phyloP scores from a whole-genome alignment of 23 tunicate genomes.

The Halocynthia roretzi region DNA sequence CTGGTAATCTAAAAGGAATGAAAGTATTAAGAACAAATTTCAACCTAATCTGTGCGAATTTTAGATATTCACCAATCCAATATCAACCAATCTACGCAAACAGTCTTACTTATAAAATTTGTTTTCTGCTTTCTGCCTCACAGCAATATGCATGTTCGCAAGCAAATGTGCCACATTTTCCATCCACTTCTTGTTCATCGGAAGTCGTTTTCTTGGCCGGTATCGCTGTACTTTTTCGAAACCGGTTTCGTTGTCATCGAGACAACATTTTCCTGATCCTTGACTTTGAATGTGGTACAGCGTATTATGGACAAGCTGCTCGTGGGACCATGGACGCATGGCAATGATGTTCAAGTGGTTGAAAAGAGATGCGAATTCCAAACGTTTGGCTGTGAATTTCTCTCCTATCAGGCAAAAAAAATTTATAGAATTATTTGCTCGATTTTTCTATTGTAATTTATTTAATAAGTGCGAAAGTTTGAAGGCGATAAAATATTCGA shows the following conservation, averaged over 20 bases:
- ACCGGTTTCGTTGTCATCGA: constrained; percentile 24
- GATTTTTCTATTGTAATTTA: neutral
- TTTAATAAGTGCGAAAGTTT: too few relatives aligned
- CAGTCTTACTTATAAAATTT: constrained; percentile 56
- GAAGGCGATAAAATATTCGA: too few relatives aligned
- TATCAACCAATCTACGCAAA: too few relatives aligned
- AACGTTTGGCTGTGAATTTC: constrained; percentile 71
- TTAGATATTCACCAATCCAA: too few relatives aligned
- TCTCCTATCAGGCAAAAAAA: constrained; percentile 27
- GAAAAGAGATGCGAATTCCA: constrained; percentile 82
- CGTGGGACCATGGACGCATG: constrained; percentile 72
- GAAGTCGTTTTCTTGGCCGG: constrained; percentile 32
- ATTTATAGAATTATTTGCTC: neutral
- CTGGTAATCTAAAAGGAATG: constrained; percentile 37
- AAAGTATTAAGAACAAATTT: too few relatives aligned
- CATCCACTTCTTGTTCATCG: constrained; percentile 50
- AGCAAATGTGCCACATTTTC: constrained; percentile 81
- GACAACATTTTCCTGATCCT: constrained; percentile 19
- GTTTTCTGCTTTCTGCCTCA: constrained; percentile 62
- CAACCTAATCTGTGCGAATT: too few relatives aligned
- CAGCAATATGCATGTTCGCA: constrained; percentile 32
- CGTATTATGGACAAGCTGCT: constrained; percentile 73
- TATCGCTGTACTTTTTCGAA: constrained; percentile 10
- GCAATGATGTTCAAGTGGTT: constrained; percentile 50
- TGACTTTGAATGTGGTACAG: constrained; percentile 55